Conservation (phyloP, 1,140 invertebrate genomes). For the Mercenaria mercenaria region DNA sequence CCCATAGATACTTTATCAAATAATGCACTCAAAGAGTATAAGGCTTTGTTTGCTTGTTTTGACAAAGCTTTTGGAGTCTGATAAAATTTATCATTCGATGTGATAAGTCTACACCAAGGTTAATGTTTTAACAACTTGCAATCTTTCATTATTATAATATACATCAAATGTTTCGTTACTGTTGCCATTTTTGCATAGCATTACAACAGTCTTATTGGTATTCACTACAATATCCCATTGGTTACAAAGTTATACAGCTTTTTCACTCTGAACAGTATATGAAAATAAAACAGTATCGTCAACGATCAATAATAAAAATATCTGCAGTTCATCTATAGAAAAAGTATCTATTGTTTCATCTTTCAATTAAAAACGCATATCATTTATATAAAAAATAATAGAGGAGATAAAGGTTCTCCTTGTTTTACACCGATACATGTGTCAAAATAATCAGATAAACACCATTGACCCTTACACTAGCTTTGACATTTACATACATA, state of each 20-base stretch:
- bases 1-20: no score
- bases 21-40: neutral
- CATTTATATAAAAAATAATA: conserved; percentile 15
- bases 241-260: neutral
- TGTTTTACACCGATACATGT: neutral
- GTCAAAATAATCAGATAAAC: no score
- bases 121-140: neutral
- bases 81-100: neutral
- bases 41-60: neutral
- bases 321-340: neutral
- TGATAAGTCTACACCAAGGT: neutral
- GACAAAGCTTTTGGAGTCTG: neutral
- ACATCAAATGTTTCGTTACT: neutral
- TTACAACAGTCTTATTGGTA: neutral
- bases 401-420: conserved; percentile 39
- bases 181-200: no score
- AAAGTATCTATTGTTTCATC: neutral
- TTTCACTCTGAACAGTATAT: neutral
- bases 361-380: neutral
- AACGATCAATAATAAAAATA: neutral
- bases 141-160: neutral
- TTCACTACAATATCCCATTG: neutral
- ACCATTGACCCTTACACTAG: no score
- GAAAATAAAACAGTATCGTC: conserved; percentile 19
- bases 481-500: no score